A percentile compares a stretch with the other conserved stretches of the same genome.
Evolutionary conservation across 2,113 vertebrate species (phyloP).

Genomic region (Isurus oxyrinchus): DNA sequence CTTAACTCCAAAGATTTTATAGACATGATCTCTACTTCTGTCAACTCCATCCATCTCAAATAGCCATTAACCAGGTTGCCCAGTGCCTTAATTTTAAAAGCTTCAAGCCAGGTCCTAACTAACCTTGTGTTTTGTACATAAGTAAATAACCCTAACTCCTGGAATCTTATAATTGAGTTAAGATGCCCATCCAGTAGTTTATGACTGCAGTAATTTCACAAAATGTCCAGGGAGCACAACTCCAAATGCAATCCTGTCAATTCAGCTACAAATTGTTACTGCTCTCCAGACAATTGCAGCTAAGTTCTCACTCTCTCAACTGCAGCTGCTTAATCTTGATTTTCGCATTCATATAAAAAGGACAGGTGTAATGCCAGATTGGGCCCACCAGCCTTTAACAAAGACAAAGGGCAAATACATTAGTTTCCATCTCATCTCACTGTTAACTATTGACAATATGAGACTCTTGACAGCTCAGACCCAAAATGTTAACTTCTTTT

Average conservation of each 20-base stretch:
- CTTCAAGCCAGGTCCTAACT: neutral
- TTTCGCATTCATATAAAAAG: neutral
- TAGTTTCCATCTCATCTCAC: neutral
- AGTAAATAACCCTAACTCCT: neutral
- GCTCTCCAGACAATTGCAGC: neutral
- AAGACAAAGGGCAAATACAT: neutral
- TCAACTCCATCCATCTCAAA: neutral
- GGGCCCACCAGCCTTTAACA: neutral
- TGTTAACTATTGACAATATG: neutral
- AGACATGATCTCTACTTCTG: neutral
- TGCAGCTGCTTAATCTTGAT: neutral
- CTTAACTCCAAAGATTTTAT: neutral
- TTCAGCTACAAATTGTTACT: neutral
- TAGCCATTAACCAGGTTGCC: neutral
- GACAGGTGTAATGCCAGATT: neutral
- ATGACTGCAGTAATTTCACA: neutral
- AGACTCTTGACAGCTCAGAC: neutral
- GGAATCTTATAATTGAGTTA: no score
- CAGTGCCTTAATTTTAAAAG: neutral
- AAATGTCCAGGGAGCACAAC: neutral
- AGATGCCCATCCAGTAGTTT: neutral
- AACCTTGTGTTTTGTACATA: neutral
- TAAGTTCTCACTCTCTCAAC: neutral
- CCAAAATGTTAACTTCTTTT: neutral
- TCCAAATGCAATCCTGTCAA: neutral